These are phyloP conservation scores for Drosophila infuscata DNA, from an alignment of 2,888 invertebrate genomes.

Conservation along the genomic window DNA sequence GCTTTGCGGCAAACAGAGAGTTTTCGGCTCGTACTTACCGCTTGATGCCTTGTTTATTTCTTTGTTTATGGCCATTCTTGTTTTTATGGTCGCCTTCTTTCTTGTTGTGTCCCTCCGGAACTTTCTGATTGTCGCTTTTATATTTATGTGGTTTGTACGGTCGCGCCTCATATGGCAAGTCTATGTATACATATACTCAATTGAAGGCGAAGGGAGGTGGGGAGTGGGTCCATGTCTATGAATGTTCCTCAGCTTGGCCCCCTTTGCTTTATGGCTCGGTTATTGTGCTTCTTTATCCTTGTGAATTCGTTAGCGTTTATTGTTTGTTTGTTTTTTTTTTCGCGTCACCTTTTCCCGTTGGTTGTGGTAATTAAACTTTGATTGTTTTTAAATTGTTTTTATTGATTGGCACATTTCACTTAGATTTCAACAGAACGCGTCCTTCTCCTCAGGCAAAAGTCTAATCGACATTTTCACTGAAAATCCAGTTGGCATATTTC, in stretches of 20 bases:
- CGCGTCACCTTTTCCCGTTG: slow-evolving; percentile 55
- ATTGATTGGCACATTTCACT: slow-evolving; percentile 68
- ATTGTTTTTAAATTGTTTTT: slow-evolving; percentile 77
- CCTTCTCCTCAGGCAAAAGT: slow-evolving; percentile 13
- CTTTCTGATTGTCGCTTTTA: slow-evolving; percentile 69
- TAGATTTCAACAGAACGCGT: slow-evolving; percentile 15
- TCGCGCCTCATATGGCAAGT: slow-evolving; percentile 66
- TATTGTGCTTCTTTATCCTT: slow-evolving; percentile 46
- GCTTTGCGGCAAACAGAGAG: slow-evolving; percentile 59
- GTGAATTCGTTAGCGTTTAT: slow-evolving; percentile 62
- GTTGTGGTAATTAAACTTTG: slow-evolving; percentile 78
- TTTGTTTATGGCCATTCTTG: slow-evolving; percentile 70
- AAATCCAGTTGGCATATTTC: slow-evolving; percentile 24
- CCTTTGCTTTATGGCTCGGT: slow-evolving; percentile 60
- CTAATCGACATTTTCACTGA: slow-evolving; percentile 15
- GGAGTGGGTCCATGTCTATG: slow-evolving; percentile 41
- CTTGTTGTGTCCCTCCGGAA: slow-evolving; percentile 13
- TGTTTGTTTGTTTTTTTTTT: slow-evolving; percentile 27
- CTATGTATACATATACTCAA: slow-evolving; percentile 25
- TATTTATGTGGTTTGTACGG: slow-evolving; percentile 66
- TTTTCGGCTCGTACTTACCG: slow-evolving; percentile 61
- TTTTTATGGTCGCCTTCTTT: slow-evolving; percentile 51
- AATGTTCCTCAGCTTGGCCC: slow-evolving; percentile 27
- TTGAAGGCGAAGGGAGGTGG: neutral
- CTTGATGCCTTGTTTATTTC: slow-evolving; percentile 74